Base-by-base conservation (phyloP, 2,888 invertebrate genomes). In the Mesodorylaimus sp. region DNA sequence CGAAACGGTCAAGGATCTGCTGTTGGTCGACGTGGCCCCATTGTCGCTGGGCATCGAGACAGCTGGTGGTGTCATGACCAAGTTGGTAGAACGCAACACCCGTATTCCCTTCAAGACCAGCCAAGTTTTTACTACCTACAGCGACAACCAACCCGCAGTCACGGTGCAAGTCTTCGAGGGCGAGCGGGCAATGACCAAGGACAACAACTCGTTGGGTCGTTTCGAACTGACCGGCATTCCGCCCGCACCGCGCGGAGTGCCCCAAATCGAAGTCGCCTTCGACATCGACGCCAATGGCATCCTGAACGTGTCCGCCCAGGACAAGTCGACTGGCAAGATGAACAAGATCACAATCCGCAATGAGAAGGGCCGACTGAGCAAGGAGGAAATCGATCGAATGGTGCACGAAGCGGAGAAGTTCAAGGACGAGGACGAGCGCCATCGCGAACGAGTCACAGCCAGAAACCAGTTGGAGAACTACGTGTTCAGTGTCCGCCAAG, bases 61-160 rank as follows among this genome's bases (percentile, higher is more conserved):
- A n/a, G n/a, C n/a, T n/a, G n/a, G n/a, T n/a, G n/a, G n/a, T n/a
- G n/a, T n/a, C n/a, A n/a, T n/a, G n/a, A n/a, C n/a, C n/a, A n/a
- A n/a, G n/a, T n/a, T 97, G 50, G 93, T 97, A 72, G 88, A 91
- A 73, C 79, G 93, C 53, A 95, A 93, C 75, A 87, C 89, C 26
- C 87, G 87, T 67, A 91, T 93, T 68, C 91, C 91, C 52, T 88
- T 88, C 54, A 91, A 91, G n/a, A n/a, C 27, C 70, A 87, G 87
- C 0, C 89, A 91, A 68, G 87, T 84, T 32, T 91, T 91, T 74
- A 89, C 89, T 59, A 93, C 93, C 2, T 91, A 89, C 70, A 84
- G 89, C 0, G 93, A 95, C 72, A 95, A 95, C 73, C 93, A 95
- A 69, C 89, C 91, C 39, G 89, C 86, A 62, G 89, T 89, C 55